A percentile compares a stretch with the other conserved stretches of the same genome.
These are phyloP conservation scores for Campylomormyrus numenius DNA, from an alignment of 2,113 vertebrate species.

Conservation along the genomic window DNA sequence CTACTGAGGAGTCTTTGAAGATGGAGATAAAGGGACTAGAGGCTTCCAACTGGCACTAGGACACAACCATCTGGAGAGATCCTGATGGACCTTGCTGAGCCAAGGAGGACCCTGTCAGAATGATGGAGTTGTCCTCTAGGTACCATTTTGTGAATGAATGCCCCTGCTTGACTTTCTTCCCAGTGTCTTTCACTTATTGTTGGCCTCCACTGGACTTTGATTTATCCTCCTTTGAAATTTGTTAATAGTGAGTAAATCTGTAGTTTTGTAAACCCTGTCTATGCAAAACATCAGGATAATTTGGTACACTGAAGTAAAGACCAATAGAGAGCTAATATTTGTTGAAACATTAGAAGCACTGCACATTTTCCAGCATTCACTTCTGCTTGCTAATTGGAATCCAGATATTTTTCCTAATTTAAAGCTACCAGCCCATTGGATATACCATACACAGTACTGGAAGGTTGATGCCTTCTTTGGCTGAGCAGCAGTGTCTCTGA, in stretches of 20 bases:
- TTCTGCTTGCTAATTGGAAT: neutral
- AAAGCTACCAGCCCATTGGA: neutral
- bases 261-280: neutral
- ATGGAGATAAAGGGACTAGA: constrained; percentile 51
- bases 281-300: neutral
- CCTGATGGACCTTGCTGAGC: constrained; percentile 36
- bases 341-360: neutral
- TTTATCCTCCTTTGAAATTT: neutral
- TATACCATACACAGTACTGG: neutral
- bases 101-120: constrained; percentile 29
- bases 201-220: neutral
- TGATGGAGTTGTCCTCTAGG: constrained; percentile 44
- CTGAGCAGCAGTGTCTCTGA: neutral
- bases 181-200: constrained; percentile 31
- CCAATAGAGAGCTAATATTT: neutral
- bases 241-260: neutral
- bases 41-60: constrained; percentile 44
- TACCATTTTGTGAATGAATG: constrained; percentile 40
- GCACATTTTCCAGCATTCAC: neutral
- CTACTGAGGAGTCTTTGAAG: neutral
- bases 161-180: constrained; percentile 22
- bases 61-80: constrained; percentile 51
- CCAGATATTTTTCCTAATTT: neutral
- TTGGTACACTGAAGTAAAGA: neutral
- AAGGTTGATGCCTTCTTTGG: neutral